Evolutionary conservation across 1,140 invertebrate genomes (phyloP).

Genomic region (Bombus fervidus): DNA sequence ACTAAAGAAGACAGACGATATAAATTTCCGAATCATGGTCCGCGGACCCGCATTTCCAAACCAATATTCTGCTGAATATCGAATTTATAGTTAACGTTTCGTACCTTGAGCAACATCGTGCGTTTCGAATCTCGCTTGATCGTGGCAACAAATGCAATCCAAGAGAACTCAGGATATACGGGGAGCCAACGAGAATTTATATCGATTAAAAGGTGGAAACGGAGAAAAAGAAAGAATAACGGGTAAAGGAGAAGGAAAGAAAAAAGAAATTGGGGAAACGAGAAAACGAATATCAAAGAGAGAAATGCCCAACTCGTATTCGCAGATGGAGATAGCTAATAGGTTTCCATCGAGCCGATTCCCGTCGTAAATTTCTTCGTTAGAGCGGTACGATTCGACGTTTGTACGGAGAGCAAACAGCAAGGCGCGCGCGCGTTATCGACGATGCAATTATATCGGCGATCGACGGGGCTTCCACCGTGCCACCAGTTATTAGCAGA

Average conservation of each 20-base stretch:
- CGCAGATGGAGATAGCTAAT: slow-evolving; percentile 9
- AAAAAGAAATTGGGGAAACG: background rate
- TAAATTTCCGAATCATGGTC: slow-evolving; percentile 7
- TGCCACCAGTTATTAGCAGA: slow-evolving; percentile 43
- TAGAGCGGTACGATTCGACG: slow-evolving; percentile 26
- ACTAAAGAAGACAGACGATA: slow-evolving; percentile 37
- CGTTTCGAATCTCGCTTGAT: background rate
- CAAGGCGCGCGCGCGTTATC: slow-evolving; percentile 36
- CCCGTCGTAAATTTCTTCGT: slow-evolving; percentile 56
- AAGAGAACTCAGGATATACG: slow-evolving; percentile 33
- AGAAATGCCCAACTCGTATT: background rate
- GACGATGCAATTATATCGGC: slow-evolving; percentile 60
- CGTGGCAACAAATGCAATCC: slow-evolving; percentile 48
- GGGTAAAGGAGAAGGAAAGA: too few relatives aligned
- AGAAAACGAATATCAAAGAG: background rate
- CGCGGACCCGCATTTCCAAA: background rate
- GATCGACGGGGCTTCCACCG: slow-evolving; percentile 31
- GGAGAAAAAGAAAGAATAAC: background rate
- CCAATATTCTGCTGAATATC: slow-evolving; percentile 32
- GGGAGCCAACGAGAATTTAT: slow-evolving; percentile 56
- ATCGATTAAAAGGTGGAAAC: slow-evolving; percentile 37
- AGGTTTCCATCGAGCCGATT: slow-evolving; percentile 51
- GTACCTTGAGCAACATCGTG: background rate
- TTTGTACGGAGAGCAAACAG: slow-evolving; percentile 40
- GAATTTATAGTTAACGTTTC: slow-evolving; percentile 35